These are phyloP conservation scores for Psilopogon haemacephalus DNA, from an alignment of 2,113 vertebrate genomes.

Conservation along the genomic window DNA sequence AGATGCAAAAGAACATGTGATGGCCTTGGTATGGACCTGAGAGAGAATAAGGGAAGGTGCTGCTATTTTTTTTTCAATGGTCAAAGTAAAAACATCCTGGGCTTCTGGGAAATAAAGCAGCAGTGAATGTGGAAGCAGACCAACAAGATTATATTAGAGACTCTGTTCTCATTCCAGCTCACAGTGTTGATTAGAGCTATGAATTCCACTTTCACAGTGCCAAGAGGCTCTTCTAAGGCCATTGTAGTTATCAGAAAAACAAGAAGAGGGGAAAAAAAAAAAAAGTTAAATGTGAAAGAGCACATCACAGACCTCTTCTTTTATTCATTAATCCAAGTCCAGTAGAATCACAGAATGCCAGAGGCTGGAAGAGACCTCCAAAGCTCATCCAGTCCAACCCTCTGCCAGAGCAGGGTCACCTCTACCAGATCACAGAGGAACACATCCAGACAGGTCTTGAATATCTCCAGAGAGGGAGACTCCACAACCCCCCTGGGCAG, in stretches of 20 bases:
- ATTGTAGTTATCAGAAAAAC: neutral
- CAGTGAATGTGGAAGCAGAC: neutral
- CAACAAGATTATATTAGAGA: neutral
- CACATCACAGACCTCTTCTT: neutral
- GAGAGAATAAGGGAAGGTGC: neutral
- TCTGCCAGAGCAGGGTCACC: too few relatives aligned
- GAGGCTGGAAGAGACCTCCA: too few relatives aligned
- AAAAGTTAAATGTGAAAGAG: neutral
- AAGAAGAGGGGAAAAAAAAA: neutral
- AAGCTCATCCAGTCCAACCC: too few relatives aligned
- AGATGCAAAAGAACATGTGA: neutral
- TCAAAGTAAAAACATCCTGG: neutral
- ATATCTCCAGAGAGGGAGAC: too few relatives aligned
- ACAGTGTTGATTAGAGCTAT: neutral
- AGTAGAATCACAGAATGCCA: neutral
- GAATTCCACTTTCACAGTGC: neutral
- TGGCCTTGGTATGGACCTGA: neutral
- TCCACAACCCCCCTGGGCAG: too few relatives aligned
- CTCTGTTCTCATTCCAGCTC: neutral
- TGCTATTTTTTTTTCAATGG: neutral
- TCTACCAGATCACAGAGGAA: too few relatives aligned
- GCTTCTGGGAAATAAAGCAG: conserved; percentile 27
- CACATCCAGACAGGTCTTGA: too few relatives aligned
- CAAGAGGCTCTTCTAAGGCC: neutral
- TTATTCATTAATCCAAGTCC: neutral